phyloP scores from a whole-genome alignment of 2,113 vertebrate species.

The Malurus alboscapulatus region DNA sequence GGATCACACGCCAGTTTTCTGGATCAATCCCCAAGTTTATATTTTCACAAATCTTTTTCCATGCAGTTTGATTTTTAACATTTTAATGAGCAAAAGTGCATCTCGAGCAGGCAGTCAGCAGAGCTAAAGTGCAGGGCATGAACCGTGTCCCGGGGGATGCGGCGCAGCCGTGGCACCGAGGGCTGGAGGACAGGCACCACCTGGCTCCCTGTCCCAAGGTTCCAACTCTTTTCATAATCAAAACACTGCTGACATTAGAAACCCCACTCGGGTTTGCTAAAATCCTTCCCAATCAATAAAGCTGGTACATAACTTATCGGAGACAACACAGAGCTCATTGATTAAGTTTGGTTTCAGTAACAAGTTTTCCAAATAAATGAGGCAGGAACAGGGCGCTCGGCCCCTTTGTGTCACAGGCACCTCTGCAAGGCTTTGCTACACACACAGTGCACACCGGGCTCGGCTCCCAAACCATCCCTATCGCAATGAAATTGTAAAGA shows the following conservation, averaged over 20 bases:
- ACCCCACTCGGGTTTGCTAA: slow-evolving; percentile 84
- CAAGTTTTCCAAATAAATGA: not conserved
- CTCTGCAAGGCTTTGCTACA: not conserved
- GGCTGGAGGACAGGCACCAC: slow-evolving; percentile 87
- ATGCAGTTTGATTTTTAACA: slow-evolving; percentile 76
- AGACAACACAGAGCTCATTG: slow-evolving; percentile 84
- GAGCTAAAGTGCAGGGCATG: slow-evolving; percentile 76
- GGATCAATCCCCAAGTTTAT: slow-evolving; percentile 75
- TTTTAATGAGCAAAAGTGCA: slow-evolving; percentile 77
- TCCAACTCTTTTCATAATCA: slow-evolving; percentile 78
- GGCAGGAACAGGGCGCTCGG: not conserved
- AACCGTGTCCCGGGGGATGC: slow-evolving; percentile 67
- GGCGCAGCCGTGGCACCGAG: slow-evolving; percentile 81
- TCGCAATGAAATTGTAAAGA: not conserved
- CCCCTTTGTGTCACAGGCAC: slow-evolving; percentile 55
- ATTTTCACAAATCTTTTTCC: slow-evolving; percentile 72
- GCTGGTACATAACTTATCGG: slow-evolving; percentile 84
- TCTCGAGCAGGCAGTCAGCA: slow-evolving; percentile 68
- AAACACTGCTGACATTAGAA: slow-evolving; percentile 88
- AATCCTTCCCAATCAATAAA: slow-evolving; percentile 87
- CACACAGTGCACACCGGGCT: not conserved
- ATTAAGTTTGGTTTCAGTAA: slow-evolving; percentile 80
- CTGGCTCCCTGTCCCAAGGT: slow-evolving; percentile 80
- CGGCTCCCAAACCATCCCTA: not conserved
- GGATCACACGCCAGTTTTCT: slow-evolving; percentile 25